Percentiles rank a stretch among this genome's conserved stretches.
Conservation (phyloP, 2,888 invertebrate genomes). For the Ormyrus pomaceus region DNA sequence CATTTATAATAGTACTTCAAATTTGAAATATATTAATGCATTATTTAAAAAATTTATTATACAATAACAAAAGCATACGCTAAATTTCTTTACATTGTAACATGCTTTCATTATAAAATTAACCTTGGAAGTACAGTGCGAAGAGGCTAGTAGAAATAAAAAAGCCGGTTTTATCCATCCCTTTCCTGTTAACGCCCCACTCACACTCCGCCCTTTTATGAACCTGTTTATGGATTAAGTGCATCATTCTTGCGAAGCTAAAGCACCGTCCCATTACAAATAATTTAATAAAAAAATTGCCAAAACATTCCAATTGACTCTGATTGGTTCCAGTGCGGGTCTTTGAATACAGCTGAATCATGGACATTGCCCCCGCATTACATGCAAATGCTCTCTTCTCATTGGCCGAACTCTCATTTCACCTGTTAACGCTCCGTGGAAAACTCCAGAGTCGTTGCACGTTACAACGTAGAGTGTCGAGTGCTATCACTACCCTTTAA, state of each 20-base stretch:
- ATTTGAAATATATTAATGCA: too few species aligned
- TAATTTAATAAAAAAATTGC: constrained; percentile 26
- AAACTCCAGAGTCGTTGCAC: neutral
- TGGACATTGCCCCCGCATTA: constrained; percentile 25
- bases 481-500: too few species aligned
- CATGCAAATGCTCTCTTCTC: constrained; percentile 13
- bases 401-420: constrained; percentile 16
- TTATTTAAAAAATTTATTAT: too few species aligned
- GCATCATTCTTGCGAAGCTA: neutral
- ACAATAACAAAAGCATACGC: too few species aligned
- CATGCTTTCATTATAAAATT: too few species aligned
- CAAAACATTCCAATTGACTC: constrained; percentile 30
- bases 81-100: too few species aligned
- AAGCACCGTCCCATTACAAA: neutral
- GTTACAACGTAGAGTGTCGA: neutral
- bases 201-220: neutral
- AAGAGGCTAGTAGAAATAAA: too few species aligned
- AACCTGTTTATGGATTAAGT: constrained; percentile 6
- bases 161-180: too few species aligned
- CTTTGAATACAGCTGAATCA: constrained; percentile 5
- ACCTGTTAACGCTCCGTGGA: constrained; percentile 5
- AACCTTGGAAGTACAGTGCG: too few species aligned
- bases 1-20: too few species aligned
- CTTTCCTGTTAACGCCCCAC: too few species aligned
- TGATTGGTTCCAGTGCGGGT: constrained; percentile 19